Conservation (phyloP, 1,140 invertebrate species). For the Macrosteles quadrilineatus region DNA sequence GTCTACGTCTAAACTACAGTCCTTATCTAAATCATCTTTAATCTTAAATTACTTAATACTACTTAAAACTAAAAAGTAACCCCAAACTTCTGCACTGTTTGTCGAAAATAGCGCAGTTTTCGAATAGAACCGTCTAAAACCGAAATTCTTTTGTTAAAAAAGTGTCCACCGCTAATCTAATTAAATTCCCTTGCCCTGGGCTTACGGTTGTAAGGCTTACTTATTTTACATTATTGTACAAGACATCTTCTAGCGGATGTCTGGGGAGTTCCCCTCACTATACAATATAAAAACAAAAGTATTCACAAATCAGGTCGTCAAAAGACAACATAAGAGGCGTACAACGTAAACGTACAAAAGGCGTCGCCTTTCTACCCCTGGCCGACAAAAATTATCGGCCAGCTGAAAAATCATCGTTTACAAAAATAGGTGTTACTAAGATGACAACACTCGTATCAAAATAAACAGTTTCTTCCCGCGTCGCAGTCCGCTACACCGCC, state of each 20-base stretch:
- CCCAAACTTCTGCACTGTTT: slow-evolving; percentile 6
- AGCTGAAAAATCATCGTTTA: slow-evolving; percentile 10
- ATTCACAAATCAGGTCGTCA: slow-evolving; percentile 26
- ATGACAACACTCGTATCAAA: slow-evolving; percentile 17
- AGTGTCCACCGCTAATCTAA: background rate
- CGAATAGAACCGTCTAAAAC: slow-evolving; percentile 1
- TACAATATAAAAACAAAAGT: slow-evolving; percentile 25
- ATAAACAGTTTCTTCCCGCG: slow-evolving; percentile 16
- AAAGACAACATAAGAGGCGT: slow-evolving; percentile 18
- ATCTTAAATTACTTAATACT: slow-evolving; percentile 16
- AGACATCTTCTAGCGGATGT: background rate
- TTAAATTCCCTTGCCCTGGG: background rate
- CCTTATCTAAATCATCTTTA: slow-evolving; percentile 10
- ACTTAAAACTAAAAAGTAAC: slow-evolving; percentile 11
- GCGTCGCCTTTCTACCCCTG: slow-evolving; percentile 15
- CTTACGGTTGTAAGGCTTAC: background rate
- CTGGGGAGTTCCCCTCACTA: background rate
- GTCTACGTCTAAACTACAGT: slow-evolving; percentile 1
- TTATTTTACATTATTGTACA: slow-evolving; percentile 10
- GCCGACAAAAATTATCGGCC: background rate
- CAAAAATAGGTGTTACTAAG: slow-evolving; percentile 19
- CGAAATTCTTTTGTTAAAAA: slow-evolving; percentile 17
- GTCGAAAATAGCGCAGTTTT: slow-evolving; percentile 11
- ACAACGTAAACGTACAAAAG: slow-evolving; percentile 22
- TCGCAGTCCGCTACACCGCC: background rate